Base-by-base conservation (phyloP, 1,140 invertebrate species). In the Drosophila varians region DNA sequence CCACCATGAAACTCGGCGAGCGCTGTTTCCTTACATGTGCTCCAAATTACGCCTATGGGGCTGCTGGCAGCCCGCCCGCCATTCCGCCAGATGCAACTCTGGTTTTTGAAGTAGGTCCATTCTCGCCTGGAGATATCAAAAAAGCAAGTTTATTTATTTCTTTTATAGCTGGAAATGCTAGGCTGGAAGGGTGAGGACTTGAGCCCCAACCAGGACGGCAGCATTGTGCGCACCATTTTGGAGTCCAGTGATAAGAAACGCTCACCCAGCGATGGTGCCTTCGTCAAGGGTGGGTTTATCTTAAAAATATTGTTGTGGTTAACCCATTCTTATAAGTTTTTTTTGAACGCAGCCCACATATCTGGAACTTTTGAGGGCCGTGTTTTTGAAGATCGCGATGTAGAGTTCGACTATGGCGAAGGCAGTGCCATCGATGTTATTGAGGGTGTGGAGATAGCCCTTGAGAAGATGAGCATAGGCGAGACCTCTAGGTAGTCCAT, bases 1-100 rank as follows among this genome's bases (percentile, higher is more conserved):
- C 96, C 0, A 96, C 96, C 0, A 99, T 99, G 98, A 97, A 96
- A 91, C 96, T 95, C 78, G 97, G 97, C 0, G 98, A 99, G 92
- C 91, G 96, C 25, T 95, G 96, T 36, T 92, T 94, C 25, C 91
- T 99, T n/a, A 97, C 94, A 1, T 98, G 97, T 92, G 94, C 94
- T 65, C 93, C 98, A 4, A 94, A 98, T 58, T 99, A 98, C 93
- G 98, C 96, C 4, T 99, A 99, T 91, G 98, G 98, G 1, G 93
- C 93, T 68, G 87, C 83, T 47, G 98, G 98, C 25, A 96, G 94
- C 87, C 95, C 96, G 1, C 97, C 97, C 18, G 96, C 94, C 83
- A 99, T 99, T 77, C 98, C 97, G 16, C 94, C 96, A n/a, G 94
- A 98, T 92, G 91, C 98, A 0, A 98, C 97, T 1, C 92, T 99